Base-by-base conservation (phyloP, 1,140 invertebrate genomes). In the Drosophila repletoides region DNA sequence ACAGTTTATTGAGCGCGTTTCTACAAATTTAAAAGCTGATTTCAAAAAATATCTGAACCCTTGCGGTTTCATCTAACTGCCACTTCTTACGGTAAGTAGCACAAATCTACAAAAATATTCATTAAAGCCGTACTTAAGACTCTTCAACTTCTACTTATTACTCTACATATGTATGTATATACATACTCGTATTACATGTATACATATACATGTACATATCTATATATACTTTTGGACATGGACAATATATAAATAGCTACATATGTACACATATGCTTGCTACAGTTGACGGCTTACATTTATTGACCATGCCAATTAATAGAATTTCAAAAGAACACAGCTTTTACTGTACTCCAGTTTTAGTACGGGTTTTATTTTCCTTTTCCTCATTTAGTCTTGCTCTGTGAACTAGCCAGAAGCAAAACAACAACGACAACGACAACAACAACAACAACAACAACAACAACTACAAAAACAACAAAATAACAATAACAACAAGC, bases 321-420 rank as follows among this genome's bases (percentile, higher is more conserved):
- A 68, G 70, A 46, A 59, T 79, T 69, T n/a, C 55, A 73, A 79
- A 34, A 77, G 69, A 79, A 77, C 69, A 63, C 63, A 31, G 51
- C 63, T 68, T 36, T 64, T 60, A 79, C 76, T 79, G 75, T 79
- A 69, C 59, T 79, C 64, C 46, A 73, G 69, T 73, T 72, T 69
- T 58, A 59, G 70, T 63, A 65, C 51, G 71, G 64, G 34, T 43
- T 58, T 77, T 64, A 40, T 69, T 71, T 68, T 58, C 33, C 49
- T 72, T 64, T n/a, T 14, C 38, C 40, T 55, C 36, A 73, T 48
- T 51, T 69, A 31, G 36, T 38, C 51, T 68, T 46, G 55, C 55
- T 53, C 53, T 72, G 38, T 56, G 56, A 72, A 69, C 74, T 77
- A 41, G 58, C 43, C 65, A 59, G 43, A 40, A 52, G 49, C 26